Conservation (phyloP, 2,797 vertebrate genomes). For the Okamejei kenojei region DNA sequence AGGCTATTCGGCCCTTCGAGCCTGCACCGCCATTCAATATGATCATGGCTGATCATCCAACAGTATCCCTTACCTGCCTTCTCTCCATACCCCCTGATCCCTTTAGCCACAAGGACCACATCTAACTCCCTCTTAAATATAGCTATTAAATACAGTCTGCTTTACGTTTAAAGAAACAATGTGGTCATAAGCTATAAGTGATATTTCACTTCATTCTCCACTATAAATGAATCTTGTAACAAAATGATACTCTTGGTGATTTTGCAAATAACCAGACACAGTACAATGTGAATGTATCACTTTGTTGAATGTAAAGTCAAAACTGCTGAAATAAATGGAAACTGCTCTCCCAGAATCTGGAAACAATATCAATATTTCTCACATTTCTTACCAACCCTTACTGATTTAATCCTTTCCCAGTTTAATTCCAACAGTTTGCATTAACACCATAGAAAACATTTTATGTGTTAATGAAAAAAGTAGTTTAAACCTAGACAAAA, state of each 20-base stretch:
- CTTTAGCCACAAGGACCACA: too few species aligned
- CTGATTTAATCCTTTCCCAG: neutral
- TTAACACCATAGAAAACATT: neutral
- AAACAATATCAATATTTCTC: neutral
- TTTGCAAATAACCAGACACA: neutral
- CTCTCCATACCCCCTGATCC: too few species aligned
- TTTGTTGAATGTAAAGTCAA: neutral
- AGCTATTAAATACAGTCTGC: too few species aligned
- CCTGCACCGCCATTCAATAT: too few species aligned
- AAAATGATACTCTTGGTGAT: neutral
- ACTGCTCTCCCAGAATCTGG: too few species aligned
- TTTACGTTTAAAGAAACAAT: neutral
- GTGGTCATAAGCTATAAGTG: neutral
- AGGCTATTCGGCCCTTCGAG: too few species aligned
- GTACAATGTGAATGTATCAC: neutral
- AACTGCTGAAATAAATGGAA: neutral
- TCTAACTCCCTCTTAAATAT: too few species aligned
- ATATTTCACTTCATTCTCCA: neutral
- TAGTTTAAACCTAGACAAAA: neutral
- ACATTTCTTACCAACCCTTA: neutral
- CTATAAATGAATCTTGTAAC: neutral
- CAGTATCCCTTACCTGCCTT: too few species aligned
- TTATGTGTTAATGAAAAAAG: neutral
- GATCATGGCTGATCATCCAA: too few species aligned
- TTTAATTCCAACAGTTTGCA: neutral